Evolutionary conservation across 2,888 invertebrate species (phyloP).

Genomic region (Onchidella celtica): DNA sequence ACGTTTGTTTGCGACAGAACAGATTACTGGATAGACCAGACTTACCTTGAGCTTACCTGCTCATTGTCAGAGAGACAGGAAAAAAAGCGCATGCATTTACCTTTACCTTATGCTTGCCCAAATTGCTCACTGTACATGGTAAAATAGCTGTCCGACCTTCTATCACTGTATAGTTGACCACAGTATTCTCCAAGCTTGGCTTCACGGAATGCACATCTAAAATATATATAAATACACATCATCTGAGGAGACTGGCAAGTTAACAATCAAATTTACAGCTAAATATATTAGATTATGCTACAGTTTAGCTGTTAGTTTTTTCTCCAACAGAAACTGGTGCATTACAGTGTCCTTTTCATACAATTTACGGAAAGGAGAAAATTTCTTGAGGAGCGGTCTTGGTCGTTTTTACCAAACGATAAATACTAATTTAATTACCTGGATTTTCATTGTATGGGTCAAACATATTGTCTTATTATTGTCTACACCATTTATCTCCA

Average conservation of each 20-base stretch:
- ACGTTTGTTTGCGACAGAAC: slow-evolving; percentile 15
- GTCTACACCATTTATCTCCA: too few species aligned
- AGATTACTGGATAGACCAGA: slow-evolving; percentile 38
- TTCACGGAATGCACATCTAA: slow-evolving; percentile 27
- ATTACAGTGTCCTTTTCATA: too few species aligned
- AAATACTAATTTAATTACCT: too few species aligned
- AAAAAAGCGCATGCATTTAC: slow-evolving; percentile 51
- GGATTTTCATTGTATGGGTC: too few species aligned
- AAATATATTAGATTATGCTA: too few species aligned
- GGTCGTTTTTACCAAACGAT: too few species aligned
- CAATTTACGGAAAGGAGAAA: too few species aligned
- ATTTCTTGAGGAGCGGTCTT: too few species aligned
- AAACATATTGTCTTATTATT: too few species aligned
- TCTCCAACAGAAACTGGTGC: too few species aligned
- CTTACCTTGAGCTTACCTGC: slow-evolving; percentile 16
- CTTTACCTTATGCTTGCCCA: slow-evolving; percentile 60
- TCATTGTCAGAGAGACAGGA: slow-evolving; percentile 31
- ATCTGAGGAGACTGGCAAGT: neutral
- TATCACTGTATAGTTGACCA: slow-evolving; percentile 67
- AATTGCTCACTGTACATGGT: slow-evolving; percentile 68
- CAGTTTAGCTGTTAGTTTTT: too few species aligned
- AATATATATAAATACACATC: neutral
- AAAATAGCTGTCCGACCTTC: slow-evolving; percentile 69
- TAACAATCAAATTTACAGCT: too few species aligned
- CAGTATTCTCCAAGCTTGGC: slow-evolving; percentile 29